phyloP scores from a whole-genome alignment of 2,797 vertebrate species.

The Coracias cyanogaster region DNA sequence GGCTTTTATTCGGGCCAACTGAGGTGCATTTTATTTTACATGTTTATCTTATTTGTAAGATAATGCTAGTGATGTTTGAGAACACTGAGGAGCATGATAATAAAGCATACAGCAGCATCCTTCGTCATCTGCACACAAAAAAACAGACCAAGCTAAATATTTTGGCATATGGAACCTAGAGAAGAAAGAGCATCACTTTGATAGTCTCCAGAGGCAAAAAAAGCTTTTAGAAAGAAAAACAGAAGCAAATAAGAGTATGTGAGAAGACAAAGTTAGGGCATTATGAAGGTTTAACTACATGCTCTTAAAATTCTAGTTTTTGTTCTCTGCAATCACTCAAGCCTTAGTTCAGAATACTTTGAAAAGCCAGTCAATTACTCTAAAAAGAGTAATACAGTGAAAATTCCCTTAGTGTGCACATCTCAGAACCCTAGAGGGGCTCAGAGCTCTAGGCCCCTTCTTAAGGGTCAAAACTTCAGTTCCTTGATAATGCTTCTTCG shows the following conservation, averaged over 20 bases:
- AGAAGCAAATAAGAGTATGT: neutral
- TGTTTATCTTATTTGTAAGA: neutral
- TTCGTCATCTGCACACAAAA: neutral
- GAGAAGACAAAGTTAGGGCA: neutral
- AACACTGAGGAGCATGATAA: neutral
- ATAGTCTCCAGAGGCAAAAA: slow-evolving; percentile 47
- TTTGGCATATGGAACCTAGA: neutral
- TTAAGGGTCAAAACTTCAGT: slow-evolving; percentile 5
- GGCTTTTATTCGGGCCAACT: neutral
- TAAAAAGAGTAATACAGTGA: neutral
- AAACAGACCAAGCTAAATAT: neutral
- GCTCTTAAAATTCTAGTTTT: neutral
- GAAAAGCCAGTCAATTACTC: neutral
- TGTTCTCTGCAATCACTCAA: neutral
- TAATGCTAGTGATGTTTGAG: neutral
- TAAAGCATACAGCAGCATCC: neutral
- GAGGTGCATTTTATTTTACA: neutral
- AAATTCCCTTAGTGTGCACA: slow-evolving; percentile 4
- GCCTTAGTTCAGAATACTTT: neutral
- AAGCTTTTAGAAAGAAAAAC: slow-evolving; percentile 36
- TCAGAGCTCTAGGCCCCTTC: neutral
- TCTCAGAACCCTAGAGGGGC: neutral
- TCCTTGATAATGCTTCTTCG: neutral
- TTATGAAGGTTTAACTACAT: slow-evolving; percentile 5
- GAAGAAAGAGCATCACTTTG: neutral